phyloP scores from a whole-genome alignment of 2,797 vertebrate species.

The Falco biarmicus region DNA sequence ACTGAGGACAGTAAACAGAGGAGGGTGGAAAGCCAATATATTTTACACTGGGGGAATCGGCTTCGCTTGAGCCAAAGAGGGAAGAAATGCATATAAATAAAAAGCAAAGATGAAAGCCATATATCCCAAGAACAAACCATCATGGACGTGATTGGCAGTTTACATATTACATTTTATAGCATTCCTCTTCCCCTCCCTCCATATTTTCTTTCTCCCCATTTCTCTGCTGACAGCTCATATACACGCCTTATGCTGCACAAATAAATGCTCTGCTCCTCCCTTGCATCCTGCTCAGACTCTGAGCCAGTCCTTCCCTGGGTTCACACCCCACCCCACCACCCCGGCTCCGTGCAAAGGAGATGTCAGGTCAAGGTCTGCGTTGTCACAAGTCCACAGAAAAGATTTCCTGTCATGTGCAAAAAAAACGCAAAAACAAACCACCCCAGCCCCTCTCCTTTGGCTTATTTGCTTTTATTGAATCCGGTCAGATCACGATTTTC shows the following conservation, averaged over 20 bases:
- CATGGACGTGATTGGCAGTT: neutral
- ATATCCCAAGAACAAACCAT: neutral
- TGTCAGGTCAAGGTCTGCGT: neutral
- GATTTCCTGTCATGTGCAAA: neutral
- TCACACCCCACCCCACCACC: neutral
- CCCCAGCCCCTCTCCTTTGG: neutral
- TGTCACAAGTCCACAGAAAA: neutral
- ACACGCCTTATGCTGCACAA: neutral
- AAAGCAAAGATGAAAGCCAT: neutral
- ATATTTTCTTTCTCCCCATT: conserved; percentile 2
- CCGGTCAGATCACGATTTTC: neutral
- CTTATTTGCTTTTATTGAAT: conserved; percentile 35
- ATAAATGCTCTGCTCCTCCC: conserved; percentile 30
- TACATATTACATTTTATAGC: conserved; percentile 40
- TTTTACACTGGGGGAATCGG: neutral
- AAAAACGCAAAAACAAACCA: neutral
- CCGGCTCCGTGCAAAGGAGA: neutral
- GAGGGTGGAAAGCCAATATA: conserved; percentile 14
- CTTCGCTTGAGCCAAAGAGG: neutral
- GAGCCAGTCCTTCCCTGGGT: neutral
- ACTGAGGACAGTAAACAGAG: neutral
- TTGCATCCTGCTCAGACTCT: neutral
- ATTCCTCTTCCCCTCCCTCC: neutral
- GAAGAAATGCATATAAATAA: conserved; percentile 14
- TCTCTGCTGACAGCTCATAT: conserved; percentile 24